Evolutionary conservation across 2,113 vertebrate genomes (phyloP).

Genomic region (Orientallactaga bullata): DNA sequence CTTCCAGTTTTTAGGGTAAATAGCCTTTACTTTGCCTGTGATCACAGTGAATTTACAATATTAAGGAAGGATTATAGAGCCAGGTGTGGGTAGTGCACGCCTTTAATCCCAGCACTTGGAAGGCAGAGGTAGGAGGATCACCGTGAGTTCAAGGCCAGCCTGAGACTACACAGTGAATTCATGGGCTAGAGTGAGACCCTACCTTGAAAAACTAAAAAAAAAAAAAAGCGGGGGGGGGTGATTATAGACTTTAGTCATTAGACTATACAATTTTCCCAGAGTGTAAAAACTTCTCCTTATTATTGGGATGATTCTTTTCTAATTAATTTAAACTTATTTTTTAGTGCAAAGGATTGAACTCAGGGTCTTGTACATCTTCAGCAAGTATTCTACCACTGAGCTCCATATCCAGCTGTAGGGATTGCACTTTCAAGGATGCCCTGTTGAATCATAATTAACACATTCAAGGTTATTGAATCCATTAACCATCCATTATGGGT

Average conservation of each 20-base stretch:
- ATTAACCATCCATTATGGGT: too few species aligned
- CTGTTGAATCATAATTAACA: constrained; percentile 28
- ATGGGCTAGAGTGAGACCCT: too few species aligned
- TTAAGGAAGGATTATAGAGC: background rate
- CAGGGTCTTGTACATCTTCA: background rate
- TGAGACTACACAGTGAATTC: too few species aligned
- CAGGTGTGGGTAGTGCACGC: too few species aligned
- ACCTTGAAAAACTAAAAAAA: too few species aligned
- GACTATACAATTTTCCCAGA: background rate
- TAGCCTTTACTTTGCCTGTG: constrained; percentile 28
- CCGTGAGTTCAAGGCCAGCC: too few species aligned
- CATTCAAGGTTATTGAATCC: background rate
- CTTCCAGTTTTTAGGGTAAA: background rate
- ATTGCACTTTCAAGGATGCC: background rate
- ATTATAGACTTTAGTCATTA: background rate
- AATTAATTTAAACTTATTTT: background rate
- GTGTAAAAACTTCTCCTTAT: background rate
- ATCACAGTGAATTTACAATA: background rate
- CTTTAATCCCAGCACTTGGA: too few species aligned
- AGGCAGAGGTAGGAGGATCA: too few species aligned
- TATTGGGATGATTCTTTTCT: constrained; percentile 5
- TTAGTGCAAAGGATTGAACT: background rate
- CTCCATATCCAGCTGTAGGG: background rate
- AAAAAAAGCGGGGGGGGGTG: too few species aligned
- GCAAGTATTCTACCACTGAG: background rate